Conservation (phyloP, 2,888 invertebrate genomes). For the Caenorhabditis macrosperma region DNA sequence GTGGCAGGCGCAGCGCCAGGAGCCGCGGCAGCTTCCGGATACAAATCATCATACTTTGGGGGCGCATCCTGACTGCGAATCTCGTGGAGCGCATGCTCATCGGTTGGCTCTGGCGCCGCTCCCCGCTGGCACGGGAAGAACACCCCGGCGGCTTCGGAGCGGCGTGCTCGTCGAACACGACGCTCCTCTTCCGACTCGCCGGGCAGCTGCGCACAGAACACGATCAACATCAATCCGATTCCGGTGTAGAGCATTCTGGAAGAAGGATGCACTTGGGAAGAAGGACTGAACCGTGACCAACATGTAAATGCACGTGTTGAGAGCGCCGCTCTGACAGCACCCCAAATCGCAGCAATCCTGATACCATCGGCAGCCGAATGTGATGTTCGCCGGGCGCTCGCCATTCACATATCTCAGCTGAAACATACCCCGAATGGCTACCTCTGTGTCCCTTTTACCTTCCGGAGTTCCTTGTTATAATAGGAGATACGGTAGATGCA, state of each 20-base stretch:
- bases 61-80: conserved; percentile 19
- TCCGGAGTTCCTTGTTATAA: conserved; percentile 21
- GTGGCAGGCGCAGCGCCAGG: background rate
- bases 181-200: background rate
- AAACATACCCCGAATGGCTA: background rate
- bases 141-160: background rate
- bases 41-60: conserved; percentile 31
- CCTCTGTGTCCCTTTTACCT: background rate
- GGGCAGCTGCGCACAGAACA: conserved; percentile 14
- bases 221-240: conserved; percentile 4
- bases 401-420: conserved; percentile 25
- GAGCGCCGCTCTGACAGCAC: conserved; percentile 12
- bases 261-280: background rate
- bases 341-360: conserved; percentile 32
- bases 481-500: conserved; percentile 23
- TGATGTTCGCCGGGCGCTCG: conserved; percentile 25
- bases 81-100: conserved; percentile 16
- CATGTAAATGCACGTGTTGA: background rate
- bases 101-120: background rate
- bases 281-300: too few species aligned
- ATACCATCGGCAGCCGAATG: conserved; percentile 37
- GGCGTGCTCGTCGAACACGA: background rate
- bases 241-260: conserved; percentile 24
- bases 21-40: conserved; percentile 16
- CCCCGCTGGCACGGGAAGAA: conserved; percentile 6